Evolutionary conservation across 37 sponge, comb jelly and placozoan genomes (phyloP), one percentile per base, ranked within the genome.

Genomic region (Spongia lamella): DNA sequence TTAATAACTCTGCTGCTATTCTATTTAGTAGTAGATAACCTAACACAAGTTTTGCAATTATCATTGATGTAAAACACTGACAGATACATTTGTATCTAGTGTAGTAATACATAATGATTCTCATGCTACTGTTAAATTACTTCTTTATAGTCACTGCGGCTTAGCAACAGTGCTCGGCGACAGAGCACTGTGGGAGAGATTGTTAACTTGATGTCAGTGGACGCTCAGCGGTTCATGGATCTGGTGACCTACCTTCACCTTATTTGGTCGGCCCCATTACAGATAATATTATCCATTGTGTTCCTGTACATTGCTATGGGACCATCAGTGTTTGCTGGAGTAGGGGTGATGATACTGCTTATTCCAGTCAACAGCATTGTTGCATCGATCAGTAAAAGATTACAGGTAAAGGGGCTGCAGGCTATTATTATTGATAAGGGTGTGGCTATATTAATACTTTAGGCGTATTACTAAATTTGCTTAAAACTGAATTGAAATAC

Each of bases 131-230:
- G 5, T 43, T 43, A 43, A 43, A 43, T 43, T 43, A 9, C 47
- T 43, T 43, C n/a, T n/a, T n/a, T n/a, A n/a, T 65, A 94, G 96
- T 82, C 97, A 27, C 73, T 96, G 29, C 53, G 72, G 19, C 68
- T 96, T 47, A 90, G 84, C 70, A 90, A 59, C 72, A 73, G 64
- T 20, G 88, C 94, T 22, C 88, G 91, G 16, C 76, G 68, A 29
- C 52, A 61, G 33, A 82, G 81, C 15, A 93, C 95, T n/a, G 77
- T 90, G 1, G 97, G 97, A 27, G 94, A 96, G 92, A 96, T 96
- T 59, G 94, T 96, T 60, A 96, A 93, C 78, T 70, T 96, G 66
- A 96, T 96, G 97, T 83, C 95, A 9, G 91, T 96, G 13, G 97
- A 96, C 50, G 94, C 97, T 60, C 94, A 93, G 72, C 62, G 88